Percentiles rank a stretch among this genome's conserved stretches.
phyloP scores from a whole-genome alignment of 2,113 vertebrate genomes.

The Esox niger region DNA sequence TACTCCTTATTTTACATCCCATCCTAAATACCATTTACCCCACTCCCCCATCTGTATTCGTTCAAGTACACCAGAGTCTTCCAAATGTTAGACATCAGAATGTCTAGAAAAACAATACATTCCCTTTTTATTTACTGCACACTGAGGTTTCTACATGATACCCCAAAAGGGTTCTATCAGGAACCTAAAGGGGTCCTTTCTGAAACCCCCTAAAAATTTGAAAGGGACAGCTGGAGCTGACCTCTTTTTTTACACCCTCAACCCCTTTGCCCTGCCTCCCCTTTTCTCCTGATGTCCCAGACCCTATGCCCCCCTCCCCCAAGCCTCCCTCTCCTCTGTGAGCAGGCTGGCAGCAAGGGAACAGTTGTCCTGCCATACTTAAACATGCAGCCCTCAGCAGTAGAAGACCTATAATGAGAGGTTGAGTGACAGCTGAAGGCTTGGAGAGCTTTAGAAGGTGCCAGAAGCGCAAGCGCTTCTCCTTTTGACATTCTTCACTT shows the following conservation, averaged over 20 bases:
- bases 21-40: neutral
- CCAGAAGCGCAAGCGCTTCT: conserved; percentile 32
- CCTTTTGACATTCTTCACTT: conserved; percentile 45
- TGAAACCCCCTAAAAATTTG: too few species aligned
- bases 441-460: conserved; percentile 35
- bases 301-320: neutral
- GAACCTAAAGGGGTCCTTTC: too few species aligned
- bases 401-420: conserved; percentile 11
- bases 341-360: neutral
- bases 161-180: too few species aligned
- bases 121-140: too few species aligned
- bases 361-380: conserved; percentile 8
- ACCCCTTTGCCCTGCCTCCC: neutral
- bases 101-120: neutral
- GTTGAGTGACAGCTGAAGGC: conserved; percentile 48
- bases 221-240: too few species aligned
- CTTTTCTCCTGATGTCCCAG: neutral
- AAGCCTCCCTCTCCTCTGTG: neutral
- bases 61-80: neutral
- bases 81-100: neutral
- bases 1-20: neutral
- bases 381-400: conserved; percentile 13
- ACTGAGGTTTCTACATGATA: too few species aligned
- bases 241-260: too few species aligned
- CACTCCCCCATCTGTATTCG: neutral